These are phyloP conservation scores for Ischnus inquisitorius DNA, from an alignment of 2,888 invertebrate species.

Conservation along the genomic window DNA sequence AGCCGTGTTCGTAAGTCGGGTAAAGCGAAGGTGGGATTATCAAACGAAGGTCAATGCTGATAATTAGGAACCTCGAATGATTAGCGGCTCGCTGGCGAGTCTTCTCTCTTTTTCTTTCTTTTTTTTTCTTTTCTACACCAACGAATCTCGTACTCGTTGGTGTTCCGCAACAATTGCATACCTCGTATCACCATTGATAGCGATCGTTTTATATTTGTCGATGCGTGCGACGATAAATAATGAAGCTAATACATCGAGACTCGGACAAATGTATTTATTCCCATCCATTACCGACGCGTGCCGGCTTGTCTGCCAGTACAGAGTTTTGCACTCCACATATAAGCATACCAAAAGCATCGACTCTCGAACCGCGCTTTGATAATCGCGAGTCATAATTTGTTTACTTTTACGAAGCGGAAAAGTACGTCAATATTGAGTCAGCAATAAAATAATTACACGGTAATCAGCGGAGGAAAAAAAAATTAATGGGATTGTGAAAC, in stretches of 20 bases:
- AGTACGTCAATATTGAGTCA: background rate
- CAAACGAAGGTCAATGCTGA: conserved; percentile 68
- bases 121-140: conserved; percentile 38
- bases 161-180: conserved; percentile 27
- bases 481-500: no score
- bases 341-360: background rate
- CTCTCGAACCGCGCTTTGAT: background rate
- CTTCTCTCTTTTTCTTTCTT: conserved; percentile 30
- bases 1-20: background rate
- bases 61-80: conserved; percentile 72
- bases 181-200: conserved; percentile 9
- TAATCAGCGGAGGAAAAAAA: no score
- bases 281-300: background rate
- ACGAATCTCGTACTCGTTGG: conserved; percentile 15
- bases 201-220: background rate
- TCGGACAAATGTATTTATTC: background rate
- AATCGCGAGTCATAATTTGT: background rate
- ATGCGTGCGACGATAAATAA: conserved; percentile 36
- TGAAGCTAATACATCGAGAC: background rate
- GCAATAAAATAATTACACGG: no score
- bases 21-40: conserved; percentile 51
- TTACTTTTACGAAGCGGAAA: background rate
- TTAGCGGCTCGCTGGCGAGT: conserved; percentile 57
- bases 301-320: conserved; percentile 35
- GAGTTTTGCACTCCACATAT: background rate